Percentiles rank a stretch among this genome's conserved stretches.
Conservation (phyloP, 2,888 invertebrate genomes). For the Coleophora flavipennella region DNA sequence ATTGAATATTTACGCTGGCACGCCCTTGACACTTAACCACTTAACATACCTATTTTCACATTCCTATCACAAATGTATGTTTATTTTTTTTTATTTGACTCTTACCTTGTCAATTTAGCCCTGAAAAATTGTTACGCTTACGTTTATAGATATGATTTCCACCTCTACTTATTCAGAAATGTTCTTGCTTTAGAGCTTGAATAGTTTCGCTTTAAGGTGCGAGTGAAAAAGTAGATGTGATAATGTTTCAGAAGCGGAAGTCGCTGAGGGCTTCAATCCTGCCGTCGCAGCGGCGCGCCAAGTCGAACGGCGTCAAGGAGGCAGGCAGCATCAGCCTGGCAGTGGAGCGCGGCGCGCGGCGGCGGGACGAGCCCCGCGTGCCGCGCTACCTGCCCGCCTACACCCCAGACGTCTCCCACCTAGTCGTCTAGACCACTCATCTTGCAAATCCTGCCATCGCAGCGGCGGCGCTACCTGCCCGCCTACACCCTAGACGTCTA, state of each 20-base stretch:
- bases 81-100: too few species aligned
- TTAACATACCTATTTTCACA: too few species aligned
- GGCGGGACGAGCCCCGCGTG: slow-evolving; percentile 77
- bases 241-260: slow-evolving; percentile 85
- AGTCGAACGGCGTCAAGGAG: slow-evolving; percentile 86
- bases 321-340: slow-evolving; percentile 85
- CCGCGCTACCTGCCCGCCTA: slow-evolving; percentile 82
- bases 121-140: too few species aligned
- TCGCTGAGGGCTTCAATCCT: slow-evolving; percentile 85
- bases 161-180: background rate
- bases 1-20: too few species aligned
- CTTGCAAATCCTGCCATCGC: slow-evolving; percentile 75
- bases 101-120: too few species aligned
- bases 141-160: too few species aligned
- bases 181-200: background rate
- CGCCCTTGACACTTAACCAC: too few species aligned
- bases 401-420: slow-evolving; percentile 85
- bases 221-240: background rate
- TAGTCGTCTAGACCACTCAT: slow-evolving; percentile 74
- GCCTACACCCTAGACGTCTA: slow-evolving; percentile 79
- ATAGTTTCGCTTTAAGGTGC: background rate
- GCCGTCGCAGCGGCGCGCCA: slow-evolving; percentile 82
- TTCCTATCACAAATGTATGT: too few species aligned
- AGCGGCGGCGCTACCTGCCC: slow-evolving; percentile 80
- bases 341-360: slow-evolving; percentile 79